Evolutionary conservation across 2,113 vertebrate genomes (phyloP), one percentile per base, ranked within the genome.

Genomic region (Catharus bicknelli): DNA sequence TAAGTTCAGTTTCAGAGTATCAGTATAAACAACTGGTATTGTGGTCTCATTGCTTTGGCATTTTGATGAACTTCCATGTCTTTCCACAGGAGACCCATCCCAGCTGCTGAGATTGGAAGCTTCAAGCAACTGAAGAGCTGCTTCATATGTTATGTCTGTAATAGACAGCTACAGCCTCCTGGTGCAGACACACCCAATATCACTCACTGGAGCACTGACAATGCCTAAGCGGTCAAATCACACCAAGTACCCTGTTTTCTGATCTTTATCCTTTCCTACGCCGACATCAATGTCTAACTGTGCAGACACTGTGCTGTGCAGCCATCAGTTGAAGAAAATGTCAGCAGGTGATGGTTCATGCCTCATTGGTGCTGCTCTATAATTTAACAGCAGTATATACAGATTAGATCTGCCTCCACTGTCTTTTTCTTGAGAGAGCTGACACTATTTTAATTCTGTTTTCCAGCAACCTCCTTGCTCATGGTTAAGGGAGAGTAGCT

Each of bases 271-370:
- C 77, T 91, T 88, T 53, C n/a, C 70, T 70, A 62, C n/a, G 42
- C 58, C 3, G 2, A 72, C 11, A 72, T 64, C 40, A 76, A 18
- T 22, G 11, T 51, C 77, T 84, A 86, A 63, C 66, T 2, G 1
- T 40, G 69, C 61, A 86, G 53, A 78, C 40, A 70, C 3, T 57
- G 68, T 84, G 69, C 57, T 94, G 42, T 64, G n/a, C n/a, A 48
- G 66, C 45, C 40, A 7, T 64, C 69, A 43, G 53, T 16, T 72
- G 74, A 88, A 74, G 64, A 86, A 83, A 86, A 70, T 64, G 40
- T 79, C 69, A 95, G 66, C 84, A 94, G 92, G 83, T 96, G 88
- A 93, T 53, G 18, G 73, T 90, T 82, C 62, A 87, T 5, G 5
- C 57, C 58, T 85, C 91, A 38, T 21, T 87, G 81, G 59, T 84